Conservation (phyloP, 2,797 vertebrate genomes). For the Danio albolineatus region DNA sequence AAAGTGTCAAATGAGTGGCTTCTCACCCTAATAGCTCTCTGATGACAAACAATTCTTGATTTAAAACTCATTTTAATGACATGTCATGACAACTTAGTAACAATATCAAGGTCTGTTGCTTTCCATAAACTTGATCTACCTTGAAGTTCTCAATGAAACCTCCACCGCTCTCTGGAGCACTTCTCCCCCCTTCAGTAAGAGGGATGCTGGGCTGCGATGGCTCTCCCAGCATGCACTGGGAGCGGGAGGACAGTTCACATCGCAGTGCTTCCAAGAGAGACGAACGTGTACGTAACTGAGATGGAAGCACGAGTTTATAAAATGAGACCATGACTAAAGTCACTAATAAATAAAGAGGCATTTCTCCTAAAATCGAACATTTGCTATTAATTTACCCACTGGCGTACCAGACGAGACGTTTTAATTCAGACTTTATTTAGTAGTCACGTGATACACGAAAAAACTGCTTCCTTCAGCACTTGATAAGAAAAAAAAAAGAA, state of each 20-base stretch:
- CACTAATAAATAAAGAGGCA: no score
- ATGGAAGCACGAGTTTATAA: neutral
- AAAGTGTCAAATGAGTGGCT: conserved; percentile 91
- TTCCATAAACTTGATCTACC: conserved; percentile 40
- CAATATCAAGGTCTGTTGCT: neutral
- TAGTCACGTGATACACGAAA: no score
- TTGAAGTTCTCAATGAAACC: conserved; percentile 86
- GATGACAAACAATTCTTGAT: conserved; percentile 40
- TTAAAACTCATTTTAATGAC: neutral
- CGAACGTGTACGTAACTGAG: conserved; percentile 80
- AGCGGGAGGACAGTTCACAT: conserved; percentile 76
- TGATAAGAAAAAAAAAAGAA: no score
- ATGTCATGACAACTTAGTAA: neutral
- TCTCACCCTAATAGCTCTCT: conserved; percentile 90
- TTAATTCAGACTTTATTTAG: no score
- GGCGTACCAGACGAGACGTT: no score
- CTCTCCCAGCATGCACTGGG: conserved; percentile 81
- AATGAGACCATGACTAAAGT: neutral
- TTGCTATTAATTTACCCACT: no score
- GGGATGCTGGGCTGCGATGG: conserved; percentile 60
- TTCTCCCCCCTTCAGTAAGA: conserved; percentile 67
- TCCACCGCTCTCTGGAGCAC: conserved; percentile 75
- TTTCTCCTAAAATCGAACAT: no score
- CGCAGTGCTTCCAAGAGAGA: conserved; percentile 79
- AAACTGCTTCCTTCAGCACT: no score